Percentiles rank a stretch among this genome's conserved stretches.
Evolutionary conservation across 2,113 vertebrate species (phyloP).

Genomic region (Hystrix cristata): DNA sequence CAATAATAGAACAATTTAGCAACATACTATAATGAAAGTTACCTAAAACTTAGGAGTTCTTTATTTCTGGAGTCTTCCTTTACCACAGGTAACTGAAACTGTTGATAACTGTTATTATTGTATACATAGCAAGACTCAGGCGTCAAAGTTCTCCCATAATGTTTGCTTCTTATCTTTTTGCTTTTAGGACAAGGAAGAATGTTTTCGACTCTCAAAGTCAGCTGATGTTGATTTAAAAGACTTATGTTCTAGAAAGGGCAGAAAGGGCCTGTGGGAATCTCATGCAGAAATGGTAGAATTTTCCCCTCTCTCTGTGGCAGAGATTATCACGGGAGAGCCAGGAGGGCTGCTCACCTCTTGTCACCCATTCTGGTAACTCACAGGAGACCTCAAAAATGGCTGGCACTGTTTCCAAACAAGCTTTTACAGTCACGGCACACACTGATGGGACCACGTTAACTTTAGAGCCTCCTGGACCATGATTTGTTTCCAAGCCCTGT

Average conservation of each 20-base stretch:
- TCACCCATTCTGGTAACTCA: not conserved
- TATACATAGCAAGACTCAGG: not conserved
- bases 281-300: not conserved
- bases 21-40: not conserved
- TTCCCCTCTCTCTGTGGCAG: not conserved
- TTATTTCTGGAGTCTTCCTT: not conserved
- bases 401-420: not conserved
- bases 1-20: not conserved
- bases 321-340: not conserved
- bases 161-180: not conserved
- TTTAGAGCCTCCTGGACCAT: not conserved
- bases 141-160: not conserved
- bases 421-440: not conserved
- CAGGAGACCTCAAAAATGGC: not conserved
- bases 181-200: not conserved
- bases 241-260: slow-evolving; percentile 40
- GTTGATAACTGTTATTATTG: not conserved
- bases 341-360: not conserved
- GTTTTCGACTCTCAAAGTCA: slow-evolving; percentile 42
- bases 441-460: not conserved
- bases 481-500: not conserved
- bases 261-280: not conserved
- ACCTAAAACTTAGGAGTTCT: not conserved
- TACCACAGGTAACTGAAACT: not conserved
- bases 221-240: not conserved